These are phyloP conservation scores for Trachythela sp. DNA, from an alignment of 64 coral and sea anemone species.

Conservation along the genomic window DNA sequence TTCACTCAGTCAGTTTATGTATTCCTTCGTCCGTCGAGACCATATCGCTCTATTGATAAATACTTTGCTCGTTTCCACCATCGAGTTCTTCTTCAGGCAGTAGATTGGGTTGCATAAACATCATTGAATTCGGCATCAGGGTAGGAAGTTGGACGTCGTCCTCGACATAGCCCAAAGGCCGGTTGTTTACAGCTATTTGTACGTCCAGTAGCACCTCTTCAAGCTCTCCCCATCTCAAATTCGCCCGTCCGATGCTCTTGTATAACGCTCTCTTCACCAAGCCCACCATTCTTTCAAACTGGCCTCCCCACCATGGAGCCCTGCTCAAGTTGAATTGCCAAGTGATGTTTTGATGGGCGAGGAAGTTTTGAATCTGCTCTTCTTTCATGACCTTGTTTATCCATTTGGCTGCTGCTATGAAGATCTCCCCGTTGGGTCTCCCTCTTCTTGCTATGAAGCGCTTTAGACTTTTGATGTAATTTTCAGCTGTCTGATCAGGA, in stretches of 20 bases:
- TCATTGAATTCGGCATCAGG: slow-evolving; percentile 17
- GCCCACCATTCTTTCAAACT: slow-evolving; percentile 40
- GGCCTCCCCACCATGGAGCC: slow-evolving; percentile 11
- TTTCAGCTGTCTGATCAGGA: neutral
- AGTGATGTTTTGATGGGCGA: neutral
- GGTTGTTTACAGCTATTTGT: neutral
- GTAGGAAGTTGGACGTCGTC: neutral
- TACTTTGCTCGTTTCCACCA: slow-evolving; percentile 30
- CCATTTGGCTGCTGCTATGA: slow-evolving; percentile 26
- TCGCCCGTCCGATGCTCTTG: neutral
- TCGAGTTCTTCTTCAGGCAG: neutral
- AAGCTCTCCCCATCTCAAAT: neutral
- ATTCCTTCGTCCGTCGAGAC: slow-evolving; percentile 45
- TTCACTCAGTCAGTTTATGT: slow-evolving; percentile 19
- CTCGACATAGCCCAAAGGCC: slow-evolving; percentile 21
- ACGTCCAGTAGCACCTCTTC: slow-evolving; percentile 24
- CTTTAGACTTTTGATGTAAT: slow-evolving; percentile 33
- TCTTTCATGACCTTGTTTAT: neutral
- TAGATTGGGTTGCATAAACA: neutral
- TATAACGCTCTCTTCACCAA: slow-evolving; percentile 24
- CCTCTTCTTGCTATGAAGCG: slow-evolving; percentile 24
- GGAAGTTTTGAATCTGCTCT: neutral
- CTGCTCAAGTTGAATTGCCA: neutral
- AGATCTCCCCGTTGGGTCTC: neutral
- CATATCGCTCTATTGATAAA: slow-evolving; percentile 20